These are phyloP conservation scores for Amblyraja radiata DNA, from an alignment of 2,797 vertebrate genomes.

Conservation along the genomic window DNA sequence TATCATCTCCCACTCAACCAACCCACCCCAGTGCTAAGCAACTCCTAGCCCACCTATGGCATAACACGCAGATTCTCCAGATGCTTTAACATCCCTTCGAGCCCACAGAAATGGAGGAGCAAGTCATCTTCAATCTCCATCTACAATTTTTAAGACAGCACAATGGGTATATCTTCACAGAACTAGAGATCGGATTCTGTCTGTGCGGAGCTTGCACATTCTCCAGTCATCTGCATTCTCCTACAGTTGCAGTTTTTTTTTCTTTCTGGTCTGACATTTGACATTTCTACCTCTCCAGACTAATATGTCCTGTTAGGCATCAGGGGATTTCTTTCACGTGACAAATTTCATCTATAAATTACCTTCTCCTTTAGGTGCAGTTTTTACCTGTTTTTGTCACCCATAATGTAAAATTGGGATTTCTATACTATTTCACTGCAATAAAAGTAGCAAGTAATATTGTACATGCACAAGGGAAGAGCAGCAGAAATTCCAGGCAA, in stretches of 20 bases:
- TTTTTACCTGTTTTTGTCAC: neutral
- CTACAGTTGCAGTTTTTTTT: neutral
- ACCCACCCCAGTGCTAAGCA: too few species aligned
- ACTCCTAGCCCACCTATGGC: too few species aligned
- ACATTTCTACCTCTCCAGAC: neutral
- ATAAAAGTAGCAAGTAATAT: neutral
- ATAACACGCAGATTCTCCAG: too few species aligned
- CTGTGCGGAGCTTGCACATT: too few species aligned
- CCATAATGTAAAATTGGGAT: neutral
- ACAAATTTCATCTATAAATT: neutral
- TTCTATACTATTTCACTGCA: neutral
- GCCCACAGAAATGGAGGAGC: too few species aligned
- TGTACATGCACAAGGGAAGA: neutral
- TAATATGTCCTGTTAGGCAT: neutral
- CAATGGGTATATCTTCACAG: too few species aligned
- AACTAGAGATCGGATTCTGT: too few species aligned
- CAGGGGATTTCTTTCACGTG: neutral
- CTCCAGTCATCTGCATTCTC: too few species aligned
- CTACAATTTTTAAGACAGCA: too few species aligned
- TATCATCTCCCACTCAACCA: too few species aligned
- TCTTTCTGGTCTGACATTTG: neutral
- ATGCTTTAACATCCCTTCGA: too few species aligned
- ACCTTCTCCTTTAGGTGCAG: neutral
- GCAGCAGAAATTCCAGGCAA: neutral
- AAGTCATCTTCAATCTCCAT: too few species aligned